phyloP scores from a whole-genome alignment of 1,140 invertebrate species.

The Drosophila virilis region DNA sequence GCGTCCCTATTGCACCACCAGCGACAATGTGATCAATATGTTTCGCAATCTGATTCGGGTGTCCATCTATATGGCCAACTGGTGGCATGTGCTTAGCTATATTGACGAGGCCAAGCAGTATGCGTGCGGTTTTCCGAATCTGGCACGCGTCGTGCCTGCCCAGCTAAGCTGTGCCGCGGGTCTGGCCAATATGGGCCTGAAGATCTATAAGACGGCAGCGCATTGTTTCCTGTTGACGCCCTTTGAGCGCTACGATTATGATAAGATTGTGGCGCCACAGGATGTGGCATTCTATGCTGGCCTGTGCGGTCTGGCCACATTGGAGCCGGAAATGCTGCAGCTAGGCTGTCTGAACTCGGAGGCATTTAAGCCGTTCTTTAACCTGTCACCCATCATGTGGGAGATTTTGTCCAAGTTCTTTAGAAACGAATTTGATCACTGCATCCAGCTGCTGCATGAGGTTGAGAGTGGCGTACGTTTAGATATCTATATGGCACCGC shows the following conservation, averaged over 20 bases:
- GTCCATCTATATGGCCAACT: conserved; percentile 67
- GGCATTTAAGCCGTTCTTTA: conserved; percentile 48
- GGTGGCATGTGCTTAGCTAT: conserved; percentile 71
- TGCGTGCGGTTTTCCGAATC: conserved; percentile 41
- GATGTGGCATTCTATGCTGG: conserved; percentile 57
- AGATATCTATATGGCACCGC: conserved; percentile 63
- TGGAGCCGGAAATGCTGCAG: conserved; percentile 37
- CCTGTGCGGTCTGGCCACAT: conserved; percentile 57
- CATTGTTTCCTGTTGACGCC: conserved; percentile 55
- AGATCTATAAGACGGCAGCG: conserved; percentile 59
- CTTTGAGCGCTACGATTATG: conserved; percentile 50
- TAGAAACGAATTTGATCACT: conserved; percentile 23
- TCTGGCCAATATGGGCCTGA: conserved; percentile 57
- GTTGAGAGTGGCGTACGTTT: conserved; percentile 47
- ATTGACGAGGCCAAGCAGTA: conserved; percentile 70
- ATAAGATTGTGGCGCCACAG: conserved; percentile 58
- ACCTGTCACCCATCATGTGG: conserved; percentile 45
- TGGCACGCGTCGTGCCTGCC: conserved; percentile 38
- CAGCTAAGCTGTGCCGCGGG: conserved; percentile 60
- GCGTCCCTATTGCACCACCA: conserved; percentile 64
- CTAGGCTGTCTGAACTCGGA: conserved; percentile 32
- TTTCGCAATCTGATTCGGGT: conserved; percentile 61
- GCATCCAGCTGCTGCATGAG: conserved; percentile 25
- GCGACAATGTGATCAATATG: conserved; percentile 64
- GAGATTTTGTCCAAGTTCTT: conserved; percentile 35